A percentile compares a stretch with the other conserved stretches of the same genome.
Evolutionary conservation across 2,113 vertebrate genomes (phyloP).

Genomic region (Meleagris gallopavo): DNA sequence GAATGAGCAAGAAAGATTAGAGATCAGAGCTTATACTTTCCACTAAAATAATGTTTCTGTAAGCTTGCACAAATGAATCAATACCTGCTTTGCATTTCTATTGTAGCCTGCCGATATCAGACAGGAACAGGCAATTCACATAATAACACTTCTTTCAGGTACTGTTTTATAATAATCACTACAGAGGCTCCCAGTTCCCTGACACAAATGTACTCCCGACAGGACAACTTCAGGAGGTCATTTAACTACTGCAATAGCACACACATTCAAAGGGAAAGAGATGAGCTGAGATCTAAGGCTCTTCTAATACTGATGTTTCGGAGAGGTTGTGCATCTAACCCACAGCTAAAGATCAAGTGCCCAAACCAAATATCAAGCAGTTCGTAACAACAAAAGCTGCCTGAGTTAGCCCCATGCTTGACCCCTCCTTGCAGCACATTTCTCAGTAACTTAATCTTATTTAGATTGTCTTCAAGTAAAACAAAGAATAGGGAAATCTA

Average conservation of each 20-base stretch:
- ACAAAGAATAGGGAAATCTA: slow-evolving; percentile 42
- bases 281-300: neutral
- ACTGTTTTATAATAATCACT: neutral
- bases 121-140: neutral
- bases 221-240: slow-evolving; percentile 47
- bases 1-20: neutral
- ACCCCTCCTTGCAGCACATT: slow-evolving; percentile 34
- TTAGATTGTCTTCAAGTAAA: slow-evolving; percentile 64
- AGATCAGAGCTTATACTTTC: neutral
- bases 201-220: neutral
- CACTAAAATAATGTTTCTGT: neutral
- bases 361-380: slow-evolving; percentile 55
- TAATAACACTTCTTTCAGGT: neutral
- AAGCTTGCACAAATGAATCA: neutral
- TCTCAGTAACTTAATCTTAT: slow-evolving; percentile 72
- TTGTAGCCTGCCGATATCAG: neutral
- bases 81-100: neutral
- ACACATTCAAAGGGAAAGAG: slow-evolving; percentile 45
- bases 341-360: slow-evolving; percentile 57
- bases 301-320: slow-evolving; percentile 54
- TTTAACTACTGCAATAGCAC: slow-evolving; percentile 42
- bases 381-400: neutral
- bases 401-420: neutral
- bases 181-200: slow-evolving; percentile 9
- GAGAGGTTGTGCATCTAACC: slow-evolving; percentile 66